Base-by-base conservation (phyloP, 2,888 invertebrate species). In the Eucriotettix oculatus region DNA sequence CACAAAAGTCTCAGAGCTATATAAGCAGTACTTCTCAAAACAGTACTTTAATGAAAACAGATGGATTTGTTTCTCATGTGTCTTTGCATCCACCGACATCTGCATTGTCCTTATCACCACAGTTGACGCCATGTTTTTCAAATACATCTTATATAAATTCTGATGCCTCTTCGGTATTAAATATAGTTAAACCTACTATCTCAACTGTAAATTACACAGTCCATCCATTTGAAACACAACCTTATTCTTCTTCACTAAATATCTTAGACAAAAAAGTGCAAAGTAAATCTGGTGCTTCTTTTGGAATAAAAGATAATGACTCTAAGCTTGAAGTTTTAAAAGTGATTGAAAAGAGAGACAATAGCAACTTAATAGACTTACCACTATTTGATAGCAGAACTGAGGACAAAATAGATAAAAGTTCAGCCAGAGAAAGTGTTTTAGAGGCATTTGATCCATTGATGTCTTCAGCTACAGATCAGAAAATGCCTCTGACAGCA, bases 371-470 rank as follows among this genome's bases (percentile, higher is more conserved):
- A 60, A 82, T 82, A 67, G 81, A 82, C 71, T 71, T 82, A 65
- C 77, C 75, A 58, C 73, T 73, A 57, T 73, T 71, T 57, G 73
- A 74, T 65, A 60, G 58, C 54, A 64, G 62, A 55, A 58, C 42
- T 42, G 56, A 58, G 29, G 58, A 44, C 56, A 42, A 60, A 42
- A 54, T 44, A 10, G 44, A 57, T 16, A 56, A 42, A 52, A 53
- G 55, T 42, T 58, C 58, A 66, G 67, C 60, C 66, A 68, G 80
- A 65, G 80, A 79, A 58, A 87, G 87, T 75, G 85, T 92, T 68
- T 75, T 92, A 68, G 90, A 91, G 73, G 89, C 89, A 64, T 92
- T 92, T 73, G 92, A 92, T 80, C 92, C 92, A 56, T 78, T 92
- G 71, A 77, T 48, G n/a, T 29, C 29, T 29, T 29, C 29, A 29